Conservation (phyloP, 1,140 invertebrate species). For the Drosophila lacertosa region DNA sequence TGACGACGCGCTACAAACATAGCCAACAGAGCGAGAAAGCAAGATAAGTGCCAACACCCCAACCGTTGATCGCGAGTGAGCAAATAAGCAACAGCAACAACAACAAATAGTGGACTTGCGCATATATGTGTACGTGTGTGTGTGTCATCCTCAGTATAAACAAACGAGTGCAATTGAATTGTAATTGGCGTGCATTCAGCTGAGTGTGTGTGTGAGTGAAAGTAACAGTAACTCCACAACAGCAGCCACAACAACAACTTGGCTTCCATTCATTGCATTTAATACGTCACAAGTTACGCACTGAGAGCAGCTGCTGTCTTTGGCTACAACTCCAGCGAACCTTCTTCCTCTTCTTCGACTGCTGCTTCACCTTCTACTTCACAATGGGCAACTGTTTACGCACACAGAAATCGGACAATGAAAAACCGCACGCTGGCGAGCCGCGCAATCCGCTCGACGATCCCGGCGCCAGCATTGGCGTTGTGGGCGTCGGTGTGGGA, state of each 20-base stretch:
- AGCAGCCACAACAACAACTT: conserved; percentile 39
- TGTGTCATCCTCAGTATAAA: conserved; percentile 54
- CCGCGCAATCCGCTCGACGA: conserved; percentile 69
- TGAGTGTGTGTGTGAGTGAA: conserved; percentile 62
- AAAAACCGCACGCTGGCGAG: conserved; percentile 69
- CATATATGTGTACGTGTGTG: conserved; percentile 12
- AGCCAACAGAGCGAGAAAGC: conserved; percentile 45
- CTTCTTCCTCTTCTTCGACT: background rate
- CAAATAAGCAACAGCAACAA: conserved; percentile 56
- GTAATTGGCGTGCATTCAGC: conserved; percentile 38
- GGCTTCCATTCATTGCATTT: conserved; percentile 79
- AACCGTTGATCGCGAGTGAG: conserved; percentile 57
- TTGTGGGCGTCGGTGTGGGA: conserved; percentile 55
- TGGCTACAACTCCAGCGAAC: conserved; percentile 8
- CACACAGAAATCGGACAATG: conserved; percentile 78
- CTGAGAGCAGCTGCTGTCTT: background rate
- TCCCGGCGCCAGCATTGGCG: conserved; percentile 55
- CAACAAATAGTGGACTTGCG: conserved; percentile 10
- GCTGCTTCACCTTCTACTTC: background rate
- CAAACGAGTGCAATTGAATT: conserved; percentile 63
- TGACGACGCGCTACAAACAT: conserved; percentile 38
- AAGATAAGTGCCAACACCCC: conserved; percentile 76
- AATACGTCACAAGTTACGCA: conserved; percentile 41
- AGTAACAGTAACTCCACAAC: conserved; percentile 59
- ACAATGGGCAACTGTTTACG: conserved; percentile 83